Evolutionary conservation across 2,113 vertebrate genomes (phyloP).

Genomic region (Heterotilapia buettikoferi): DNA sequence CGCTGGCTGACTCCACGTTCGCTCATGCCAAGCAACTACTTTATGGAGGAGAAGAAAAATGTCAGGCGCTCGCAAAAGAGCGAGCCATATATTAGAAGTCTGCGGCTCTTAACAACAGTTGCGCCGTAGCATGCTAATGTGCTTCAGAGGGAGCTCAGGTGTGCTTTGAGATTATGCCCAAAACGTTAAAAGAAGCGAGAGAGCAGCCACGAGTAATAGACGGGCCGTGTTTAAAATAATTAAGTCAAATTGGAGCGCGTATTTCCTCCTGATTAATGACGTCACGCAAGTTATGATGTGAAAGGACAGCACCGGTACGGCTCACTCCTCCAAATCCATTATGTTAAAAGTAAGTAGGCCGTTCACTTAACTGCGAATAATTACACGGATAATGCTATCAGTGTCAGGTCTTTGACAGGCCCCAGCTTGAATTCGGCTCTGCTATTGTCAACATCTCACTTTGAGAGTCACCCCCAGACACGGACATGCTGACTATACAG

Average conservation of each 20-base stretch:
- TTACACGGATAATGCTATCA: constrained; percentile 63
- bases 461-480: constrained; percentile 60
- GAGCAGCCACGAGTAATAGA: constrained; percentile 3
- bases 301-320: constrained; percentile 6
- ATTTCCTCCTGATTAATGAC: constrained; percentile 2
- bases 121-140: constrained; percentile 12
- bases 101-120: constrained; percentile 1
- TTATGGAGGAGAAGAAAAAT: constrained; percentile 28
- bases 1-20: background rate
- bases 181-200: constrained; percentile 1
- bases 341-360: constrained; percentile 52
- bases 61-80: constrained; percentile 2
- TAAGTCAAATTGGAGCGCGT: background rate
- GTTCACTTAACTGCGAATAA: constrained; percentile 65
- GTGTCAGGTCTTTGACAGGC: constrained; percentile 62
- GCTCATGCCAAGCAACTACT: constrained; percentile 39
- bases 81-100: constrained; percentile 25
- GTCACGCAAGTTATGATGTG: background rate
- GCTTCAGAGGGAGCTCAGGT: constrained; percentile 16
- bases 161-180: constrained; percentile 19
- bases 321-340: constrained; percentile 40
- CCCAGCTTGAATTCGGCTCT: constrained; percentile 53
- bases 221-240: constrained; percentile 13
- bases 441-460: constrained; percentile 63
- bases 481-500: constrained; percentile 59